These are phyloP conservation scores for Mastomys coucha DNA, from an alignment of 2,113 vertebrate species.

Conservation along the genomic window DNA sequence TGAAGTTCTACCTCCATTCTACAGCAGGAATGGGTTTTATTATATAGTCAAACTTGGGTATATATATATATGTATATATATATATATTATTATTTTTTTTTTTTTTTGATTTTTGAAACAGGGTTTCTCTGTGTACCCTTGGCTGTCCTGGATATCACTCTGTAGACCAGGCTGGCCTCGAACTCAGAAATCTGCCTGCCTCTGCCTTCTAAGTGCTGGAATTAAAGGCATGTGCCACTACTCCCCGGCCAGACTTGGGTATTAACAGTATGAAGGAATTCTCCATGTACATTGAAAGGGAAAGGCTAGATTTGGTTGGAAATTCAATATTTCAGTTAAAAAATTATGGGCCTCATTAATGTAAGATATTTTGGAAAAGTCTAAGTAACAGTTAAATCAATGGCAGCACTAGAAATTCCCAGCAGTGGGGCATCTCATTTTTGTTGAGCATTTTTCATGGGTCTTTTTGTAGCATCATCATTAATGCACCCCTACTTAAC, in stretches of 20 bases:
- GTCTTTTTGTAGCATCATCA: not conserved
- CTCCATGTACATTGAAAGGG: not conserved
- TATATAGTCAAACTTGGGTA: not conserved
- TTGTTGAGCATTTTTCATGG: not conserved
- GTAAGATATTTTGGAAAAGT: not conserved
- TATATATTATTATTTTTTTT: no score
- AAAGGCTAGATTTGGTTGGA: not conserved
- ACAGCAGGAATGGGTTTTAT: not conserved
- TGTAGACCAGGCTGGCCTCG: no score
- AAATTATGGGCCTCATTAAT: slow-evolving; percentile 24
- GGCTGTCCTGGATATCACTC: no score
- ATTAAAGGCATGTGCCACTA: no score
- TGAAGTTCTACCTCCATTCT: not conserved
- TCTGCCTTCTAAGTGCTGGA: no score
- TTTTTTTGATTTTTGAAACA: no score
- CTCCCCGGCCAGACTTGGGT: not conserved
- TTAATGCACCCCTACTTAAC: not conserved
- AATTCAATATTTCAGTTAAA: slow-evolving; percentile 33
- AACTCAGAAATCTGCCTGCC: no score
- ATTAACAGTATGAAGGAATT: not conserved
- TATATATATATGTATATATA: no score
- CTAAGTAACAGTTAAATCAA: not conserved
- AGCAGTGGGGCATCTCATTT: not conserved
- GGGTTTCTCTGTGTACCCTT: no score
- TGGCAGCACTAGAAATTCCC: not conserved